phyloP scores from a whole-genome alignment of 2,888 invertebrate genomes.

The Phortica okadai region DNA sequence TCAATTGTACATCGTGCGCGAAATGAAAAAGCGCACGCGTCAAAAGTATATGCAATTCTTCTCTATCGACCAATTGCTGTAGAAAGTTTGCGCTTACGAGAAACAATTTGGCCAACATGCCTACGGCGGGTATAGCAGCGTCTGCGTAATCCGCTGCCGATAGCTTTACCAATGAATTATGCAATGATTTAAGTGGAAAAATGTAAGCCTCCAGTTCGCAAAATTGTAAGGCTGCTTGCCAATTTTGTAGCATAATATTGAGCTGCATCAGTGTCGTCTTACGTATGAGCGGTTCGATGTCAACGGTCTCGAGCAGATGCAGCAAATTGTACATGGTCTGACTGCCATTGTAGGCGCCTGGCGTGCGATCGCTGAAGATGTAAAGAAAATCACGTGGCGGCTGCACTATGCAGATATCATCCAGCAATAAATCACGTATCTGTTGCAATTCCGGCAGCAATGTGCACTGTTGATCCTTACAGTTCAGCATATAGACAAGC shows the following conservation, averaged over 20 bases:
- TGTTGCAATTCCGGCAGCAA: conserved; percentile 60
- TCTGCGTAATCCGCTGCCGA: conserved; percentile 59
- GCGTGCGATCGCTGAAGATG: conserved; percentile 57
- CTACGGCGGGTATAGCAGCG: conserved; percentile 62
- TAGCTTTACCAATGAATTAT: conserved; percentile 57
- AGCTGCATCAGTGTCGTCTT: conserved; percentile 71
- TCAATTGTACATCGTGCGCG: conserved; percentile 60
- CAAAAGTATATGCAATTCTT: conserved; percentile 64
- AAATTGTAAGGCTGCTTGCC: conserved; percentile 53
- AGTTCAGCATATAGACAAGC: conserved; percentile 61
- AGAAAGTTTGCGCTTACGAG: conserved; percentile 63
- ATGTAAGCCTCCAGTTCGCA: conserved; percentile 29
- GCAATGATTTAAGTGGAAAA: conserved; percentile 57
- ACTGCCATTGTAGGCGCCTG: neutral
- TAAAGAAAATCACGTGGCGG: conserved; percentile 56
- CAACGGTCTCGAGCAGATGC: conserved; percentile 62
- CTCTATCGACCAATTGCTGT: conserved; percentile 56
- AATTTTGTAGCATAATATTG: conserved; percentile 69
- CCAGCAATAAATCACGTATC: conserved; percentile 60
- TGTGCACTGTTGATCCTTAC: conserved; percentile 48
- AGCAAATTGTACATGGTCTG: conserved; percentile 60
- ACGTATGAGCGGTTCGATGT: conserved; percentile 68
- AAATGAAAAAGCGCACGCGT: conserved; percentile 66
- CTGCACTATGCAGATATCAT: conserved; percentile 63
- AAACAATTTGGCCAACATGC: conserved; percentile 67